phyloP scores from a whole-genome alignment of 2,888 invertebrate genomes.

The Seladonia tumulorum region DNA sequence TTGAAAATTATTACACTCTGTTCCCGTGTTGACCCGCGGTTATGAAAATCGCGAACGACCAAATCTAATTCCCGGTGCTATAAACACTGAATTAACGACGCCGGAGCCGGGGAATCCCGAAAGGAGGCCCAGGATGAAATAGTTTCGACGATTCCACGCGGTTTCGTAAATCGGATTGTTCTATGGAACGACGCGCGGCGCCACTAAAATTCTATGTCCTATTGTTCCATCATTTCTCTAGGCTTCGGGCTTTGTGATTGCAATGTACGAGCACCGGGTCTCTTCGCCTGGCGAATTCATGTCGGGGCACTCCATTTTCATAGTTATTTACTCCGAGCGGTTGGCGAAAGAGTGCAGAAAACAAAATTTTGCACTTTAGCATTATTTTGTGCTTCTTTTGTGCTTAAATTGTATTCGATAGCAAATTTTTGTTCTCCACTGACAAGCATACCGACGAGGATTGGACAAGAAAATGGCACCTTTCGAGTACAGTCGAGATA shows the following conservation, averaged over 20 bases:
- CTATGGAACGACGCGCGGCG: not conserved
- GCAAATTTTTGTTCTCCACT: too few relatives aligned
- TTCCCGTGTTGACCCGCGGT: not conserved
- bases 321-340: too few relatives aligned
- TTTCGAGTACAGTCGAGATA: too few relatives aligned
- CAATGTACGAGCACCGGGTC: slow-evolving; percentile 2
- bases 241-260: not conserved
- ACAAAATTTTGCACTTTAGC: too few relatives aligned
- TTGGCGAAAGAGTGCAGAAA: too few relatives aligned
- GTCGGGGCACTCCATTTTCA: too few relatives aligned
- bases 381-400: too few relatives aligned
- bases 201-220: slow-evolving; percentile 21
- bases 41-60: not conserved
- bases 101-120: slow-evolving; percentile 21
- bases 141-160: slow-evolving; percentile 6
- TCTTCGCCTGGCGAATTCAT: not conserved
- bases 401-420: too few relatives aligned
- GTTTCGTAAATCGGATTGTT: slow-evolving; percentile 18
- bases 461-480: too few relatives aligned
- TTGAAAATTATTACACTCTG: slow-evolving; percentile 24
- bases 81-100: slow-evolving; percentile 27
- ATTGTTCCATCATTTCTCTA: slow-evolving; percentile 31
- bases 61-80: not conserved
- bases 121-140: not conserved
- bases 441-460: too few relatives aligned